Base-by-base conservation (phyloP, 2,113 vertebrate species). In the Chitala chitala region DNA sequence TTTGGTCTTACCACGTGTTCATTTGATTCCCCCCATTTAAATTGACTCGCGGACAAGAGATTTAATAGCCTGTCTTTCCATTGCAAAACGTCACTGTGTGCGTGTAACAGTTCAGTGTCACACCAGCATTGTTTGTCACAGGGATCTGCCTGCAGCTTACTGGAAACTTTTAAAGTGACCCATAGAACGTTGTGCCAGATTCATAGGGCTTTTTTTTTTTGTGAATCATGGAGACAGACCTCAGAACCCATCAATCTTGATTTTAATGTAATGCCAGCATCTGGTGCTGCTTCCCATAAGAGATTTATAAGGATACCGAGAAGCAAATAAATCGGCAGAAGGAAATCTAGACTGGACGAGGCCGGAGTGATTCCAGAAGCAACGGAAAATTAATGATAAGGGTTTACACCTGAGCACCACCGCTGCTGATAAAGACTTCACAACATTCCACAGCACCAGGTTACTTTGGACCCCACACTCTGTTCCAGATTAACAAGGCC, bases 111-210 rank as follows among this genome's bases (percentile, higher is more conserved):
- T 12, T 13, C 56, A 59, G 3, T 12, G 2, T 31, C 9, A 36
- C 56, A n/a, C n/a, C n/a, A 58, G 55, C 56, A 31, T 31, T 59
- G 56, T 38, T 36, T 63, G 59, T 29, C n/a, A n/a, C 51, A 54
- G 51, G 15, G 59, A 13, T n/a, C 5, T 3, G 33, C 29, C 31
- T 38, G 6, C 33, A 63, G 38, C 33, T 20, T n/a, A 63, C 59
- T 63, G 59, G 59, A 63, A 63, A 38, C 7, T 36, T 63, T 63
- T 17, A 38, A 38, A 63, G 15, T 63, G 17, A 33, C 15, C 59
- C 3, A 31, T 3, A 17, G 20, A 29, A 36, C 59, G 38, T 63
- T 33, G 38, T 36, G 6, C 1, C 59, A 63, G 15, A 36, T 63
- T 63, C 20, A 33, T 20, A 63, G 31, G 59, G n/a, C n/a, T n/a